Percentiles rank a stretch among this genome's conserved stretches.
phyloP scores from a whole-genome alignment of 2,888 invertebrate species.

The Mylabris sibirica region DNA sequence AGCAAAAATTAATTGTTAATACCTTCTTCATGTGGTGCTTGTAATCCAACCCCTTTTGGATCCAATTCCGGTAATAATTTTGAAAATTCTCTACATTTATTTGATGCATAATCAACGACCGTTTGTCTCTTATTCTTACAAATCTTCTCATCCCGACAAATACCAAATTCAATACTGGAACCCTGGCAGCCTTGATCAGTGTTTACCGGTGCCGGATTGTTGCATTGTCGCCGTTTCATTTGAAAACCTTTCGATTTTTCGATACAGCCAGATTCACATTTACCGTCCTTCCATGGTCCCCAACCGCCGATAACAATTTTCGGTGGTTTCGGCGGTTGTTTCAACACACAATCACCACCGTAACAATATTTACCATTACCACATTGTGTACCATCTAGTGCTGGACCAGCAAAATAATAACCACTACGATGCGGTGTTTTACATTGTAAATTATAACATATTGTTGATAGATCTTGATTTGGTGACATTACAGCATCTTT shows the following conservation, averaged over 20 bases:
- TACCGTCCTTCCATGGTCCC: slow-evolving; percentile 69
- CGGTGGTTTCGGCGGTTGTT: slow-evolving; percentile 55
- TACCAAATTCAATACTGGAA: slow-evolving; percentile 68
- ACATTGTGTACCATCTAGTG: slow-evolving; percentile 82
- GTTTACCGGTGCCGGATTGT: slow-evolving; percentile 62
- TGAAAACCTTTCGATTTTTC: slow-evolving; percentile 69
- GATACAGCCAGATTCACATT: slow-evolving; percentile 74
- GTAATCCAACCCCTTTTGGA: slow-evolving; percentile 72
- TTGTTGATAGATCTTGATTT: slow-evolving; percentile 58
- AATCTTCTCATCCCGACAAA: slow-evolving; percentile 71
- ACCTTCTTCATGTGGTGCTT: slow-evolving; percentile 76
- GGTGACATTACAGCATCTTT: slow-evolving; percentile 68
- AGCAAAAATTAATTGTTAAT: not conserved
- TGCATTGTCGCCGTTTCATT: slow-evolving; percentile 67
- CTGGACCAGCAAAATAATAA: slow-evolving; percentile 81
- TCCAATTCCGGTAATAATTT: slow-evolving; percentile 69
- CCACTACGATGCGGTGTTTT: slow-evolving; percentile 76
- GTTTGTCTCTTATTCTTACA: slow-evolving; percentile 65
- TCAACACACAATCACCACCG: slow-evolving; percentile 70
- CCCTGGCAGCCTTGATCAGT: slow-evolving; percentile 70
- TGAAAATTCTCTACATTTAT: slow-evolving; percentile 72
- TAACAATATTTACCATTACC: slow-evolving; percentile 71
- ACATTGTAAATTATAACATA: slow-evolving; percentile 75
- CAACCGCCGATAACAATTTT: slow-evolving; percentile 66
- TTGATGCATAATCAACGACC: slow-evolving; percentile 68